phyloP scores from a whole-genome alignment of 92 coral and sea anemone genomes.

The Palythoa heliodiscus region DNA sequence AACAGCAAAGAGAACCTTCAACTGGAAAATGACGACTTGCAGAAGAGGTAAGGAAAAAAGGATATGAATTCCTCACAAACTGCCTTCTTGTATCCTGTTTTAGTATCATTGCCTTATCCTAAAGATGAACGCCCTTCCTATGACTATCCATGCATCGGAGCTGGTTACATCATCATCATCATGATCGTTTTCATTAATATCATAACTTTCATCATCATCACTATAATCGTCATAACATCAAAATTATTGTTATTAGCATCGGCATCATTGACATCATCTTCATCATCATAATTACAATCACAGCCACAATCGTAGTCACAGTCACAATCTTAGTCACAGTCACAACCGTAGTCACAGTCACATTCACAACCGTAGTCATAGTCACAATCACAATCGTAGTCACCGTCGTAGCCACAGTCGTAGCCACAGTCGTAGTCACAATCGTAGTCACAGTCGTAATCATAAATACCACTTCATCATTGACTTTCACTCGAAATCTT shows the following conservation, averaged over 20 bases:
- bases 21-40: slow-evolving; percentile 73
- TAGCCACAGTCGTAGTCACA: neutral
- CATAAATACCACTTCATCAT: neutral
- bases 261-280: too few species aligned
- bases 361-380: neutral
- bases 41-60: slow-evolving; percentile 52
- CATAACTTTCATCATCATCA: neutral
- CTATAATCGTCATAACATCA: neutral
- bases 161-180: neutral
- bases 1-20: slow-evolving; percentile 86
- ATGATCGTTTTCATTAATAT: neutral
- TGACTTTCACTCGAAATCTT: neutral
- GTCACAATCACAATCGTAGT: neutral
- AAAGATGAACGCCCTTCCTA: neutral
- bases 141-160: neutral
- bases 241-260: too few species aligned
- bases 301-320: neutral
- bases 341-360: neutral
- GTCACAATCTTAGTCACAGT: too few species aligned
- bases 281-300: neutral
- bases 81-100: neutral
- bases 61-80: neutral
- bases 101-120: neutral
- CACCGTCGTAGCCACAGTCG: too few species aligned
- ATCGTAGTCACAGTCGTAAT: neutral